Evolutionary conservation across 2,888 invertebrate genomes (phyloP), one percentile per base, ranked within the genome.

Genomic region (Drosophila nigritarsus): DNA sequence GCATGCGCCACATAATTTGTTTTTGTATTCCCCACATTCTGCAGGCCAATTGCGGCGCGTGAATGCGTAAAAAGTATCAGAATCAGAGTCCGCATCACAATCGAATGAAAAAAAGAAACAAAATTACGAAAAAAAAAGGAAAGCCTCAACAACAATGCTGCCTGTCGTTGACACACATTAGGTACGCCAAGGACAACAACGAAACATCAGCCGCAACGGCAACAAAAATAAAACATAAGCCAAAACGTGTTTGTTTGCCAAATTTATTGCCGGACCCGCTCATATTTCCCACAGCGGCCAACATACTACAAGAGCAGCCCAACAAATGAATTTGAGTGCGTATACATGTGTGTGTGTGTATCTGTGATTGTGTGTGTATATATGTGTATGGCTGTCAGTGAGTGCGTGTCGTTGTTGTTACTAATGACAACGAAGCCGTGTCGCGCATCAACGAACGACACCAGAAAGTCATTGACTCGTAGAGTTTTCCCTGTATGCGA

Each of bases 401-500:
- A 70, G 79, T 75, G 87, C 82, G 75, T 87, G 76, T 75, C 71
- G 72, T 75, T 81, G 82, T 85, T 86, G 85, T 88, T 86, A 83
- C 88, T 86, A 86, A 86, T 88, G 85, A 86, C 85, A 86, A 86
- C 88, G 88, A 78, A 63, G 68, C 86, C 83, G 86, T 78, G 83
- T 74, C 80, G 83, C 88, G 87, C 85, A 86, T 86, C 85, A 86
- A 83, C 86, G 88, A 80, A 65, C 85, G 80, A 86, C 85, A 86
- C 88, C 88, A 86, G 74, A 86, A 86, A 88, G 85, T 86, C 85
- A 86, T 86, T 86, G 85, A 86, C 85, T 86, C 85, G 80, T 86
- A 86, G 85, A 86, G 85, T 83, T 83, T 71, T 80, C 54, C 62
- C 69, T 62, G 73, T 74, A 38, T 69, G 67, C 60, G 73, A 75